Evolutionary conservation across 2,888 invertebrate species (phyloP).

Genomic region (Nebria brevicollis): DNA sequence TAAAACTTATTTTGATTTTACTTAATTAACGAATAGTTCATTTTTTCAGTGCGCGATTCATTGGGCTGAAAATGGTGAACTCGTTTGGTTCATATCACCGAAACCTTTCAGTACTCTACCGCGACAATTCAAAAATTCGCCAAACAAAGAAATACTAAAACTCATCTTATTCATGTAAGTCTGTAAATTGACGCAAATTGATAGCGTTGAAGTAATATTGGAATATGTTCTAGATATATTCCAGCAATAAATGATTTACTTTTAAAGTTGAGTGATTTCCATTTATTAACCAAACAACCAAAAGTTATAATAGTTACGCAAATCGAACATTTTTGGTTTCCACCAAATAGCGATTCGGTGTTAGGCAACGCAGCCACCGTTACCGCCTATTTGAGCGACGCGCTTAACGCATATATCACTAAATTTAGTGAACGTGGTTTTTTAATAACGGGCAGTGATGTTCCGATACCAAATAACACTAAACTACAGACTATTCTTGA

Average conservation of each 20-base stretch:
- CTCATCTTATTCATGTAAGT: constrained; percentile 60
- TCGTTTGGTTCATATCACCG: constrained; percentile 59
- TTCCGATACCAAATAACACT: constrained; percentile 29
- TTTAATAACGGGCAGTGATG: constrained; percentile 47
- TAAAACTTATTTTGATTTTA: not conserved
- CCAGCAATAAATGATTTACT: constrained; percentile 56
- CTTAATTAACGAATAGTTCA: constrained; percentile 36
- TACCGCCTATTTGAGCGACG: constrained; percentile 56
- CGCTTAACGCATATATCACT: constrained; percentile 52
- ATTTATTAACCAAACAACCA: constrained; percentile 57
- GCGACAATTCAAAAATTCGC: constrained; percentile 52
- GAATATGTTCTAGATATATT: constrained; percentile 56
- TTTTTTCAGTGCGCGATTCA: constrained; percentile 55
- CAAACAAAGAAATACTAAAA: constrained; percentile 56
- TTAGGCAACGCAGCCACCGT: constrained; percentile 53
- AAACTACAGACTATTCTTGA: constrained; percentile 54
- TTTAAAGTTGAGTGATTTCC: constrained; percentile 57
- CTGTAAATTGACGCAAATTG: constrained; percentile 21
- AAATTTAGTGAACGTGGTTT: constrained; percentile 42
- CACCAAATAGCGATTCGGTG: constrained; percentile 49
- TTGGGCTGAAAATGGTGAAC: constrained; percentile 57
- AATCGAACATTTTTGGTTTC: constrained; percentile 56
- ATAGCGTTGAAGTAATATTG: constrained; percentile 9
- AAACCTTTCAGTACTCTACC: constrained; percentile 56
- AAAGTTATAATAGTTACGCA: constrained; percentile 56